Evolutionary conservation across 2,113 vertebrate genomes (phyloP), one percentile per base, ranked within the genome.

Genomic region (Eidolon helvum): DNA sequence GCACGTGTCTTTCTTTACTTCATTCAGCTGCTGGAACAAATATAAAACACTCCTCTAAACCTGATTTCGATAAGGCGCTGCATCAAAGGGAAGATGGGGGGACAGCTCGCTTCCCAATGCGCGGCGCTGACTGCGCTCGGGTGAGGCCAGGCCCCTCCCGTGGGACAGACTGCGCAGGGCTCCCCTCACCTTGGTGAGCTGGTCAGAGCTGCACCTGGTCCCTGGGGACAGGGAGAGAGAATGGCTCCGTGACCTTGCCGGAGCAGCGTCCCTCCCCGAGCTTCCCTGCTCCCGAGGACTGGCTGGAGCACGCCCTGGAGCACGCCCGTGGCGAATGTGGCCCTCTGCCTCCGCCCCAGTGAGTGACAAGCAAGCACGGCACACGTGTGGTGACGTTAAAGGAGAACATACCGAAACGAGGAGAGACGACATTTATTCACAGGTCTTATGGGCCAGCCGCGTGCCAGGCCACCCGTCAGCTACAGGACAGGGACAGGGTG

Each of bases 401-500:
- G 12, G 7, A 21, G 30, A 30, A 26, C 71, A 33, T 0, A 30
- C 9, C n/a, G 43, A 7, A 53, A 22, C 28, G 12, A 40, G 26
- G 87, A 38, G 48, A 77, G 22, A 38, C 2, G 1, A 59, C 3
- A 38, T 10, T 30, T 3, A 50, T 11, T 63, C 75, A 7, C 65
- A 8, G 26, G 16, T 30, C 19, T 18, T 19, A 71, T 7, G 35
- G 7, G 22, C 4, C 18, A 11, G 4, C 28, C 4, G 16, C 5
- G 1, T 0, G 16, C 65, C 19, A n/a, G 43, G 35, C 43, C 7
- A 9, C 15, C 48, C 14, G 19, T 19, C 19, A 1, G 26, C 21
- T 7, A 4, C 19, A 28, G 18, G 43, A 72, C 10, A 38, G 43
- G 0, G 0, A 30, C 3, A 19, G 38, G 28, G 2, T 7, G 12